Evolutionary conservation across 2,113 vertebrate genomes (phyloP).

Genomic region (Myodes glareolus): DNA sequence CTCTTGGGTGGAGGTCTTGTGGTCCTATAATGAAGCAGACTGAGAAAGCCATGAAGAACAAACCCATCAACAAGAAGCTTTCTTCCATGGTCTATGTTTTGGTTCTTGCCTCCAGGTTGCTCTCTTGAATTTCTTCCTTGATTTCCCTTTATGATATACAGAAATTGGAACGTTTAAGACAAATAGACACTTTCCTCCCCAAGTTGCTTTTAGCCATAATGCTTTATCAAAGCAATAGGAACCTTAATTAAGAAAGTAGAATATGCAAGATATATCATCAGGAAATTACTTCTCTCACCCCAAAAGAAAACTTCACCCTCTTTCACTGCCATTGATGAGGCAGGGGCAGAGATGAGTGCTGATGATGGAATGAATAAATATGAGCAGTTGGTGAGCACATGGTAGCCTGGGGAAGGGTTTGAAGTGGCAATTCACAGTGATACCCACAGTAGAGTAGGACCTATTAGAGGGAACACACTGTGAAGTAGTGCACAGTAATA

Average conservation of each 20-base stretch:
- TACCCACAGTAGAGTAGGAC: no score
- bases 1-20: neutral
- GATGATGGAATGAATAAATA: accelerated
- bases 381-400: neutral
- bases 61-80: neutral
- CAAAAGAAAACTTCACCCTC: neutral
- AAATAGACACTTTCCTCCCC: neutral
- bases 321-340: neutral
- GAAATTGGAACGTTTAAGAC: neutral
- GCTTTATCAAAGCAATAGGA: neutral
- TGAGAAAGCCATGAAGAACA: neutral
- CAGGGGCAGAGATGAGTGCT: neutral
- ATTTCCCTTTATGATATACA: neutral
- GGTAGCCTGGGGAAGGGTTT: neutral
- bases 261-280: neutral
- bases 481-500: neutral
- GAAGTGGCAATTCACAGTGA: no score
- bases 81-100: neutral
- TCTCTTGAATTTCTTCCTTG: neutral
- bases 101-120: neutral
- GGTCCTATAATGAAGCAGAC: neutral
- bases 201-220: neutral
- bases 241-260: neutral
- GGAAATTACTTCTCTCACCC: neutral
- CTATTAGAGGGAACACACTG: neutral